These are phyloP conservation scores for Ischnura elegans DNA, from an alignment of 2,888 invertebrate species.

Conservation along the genomic window DNA sequence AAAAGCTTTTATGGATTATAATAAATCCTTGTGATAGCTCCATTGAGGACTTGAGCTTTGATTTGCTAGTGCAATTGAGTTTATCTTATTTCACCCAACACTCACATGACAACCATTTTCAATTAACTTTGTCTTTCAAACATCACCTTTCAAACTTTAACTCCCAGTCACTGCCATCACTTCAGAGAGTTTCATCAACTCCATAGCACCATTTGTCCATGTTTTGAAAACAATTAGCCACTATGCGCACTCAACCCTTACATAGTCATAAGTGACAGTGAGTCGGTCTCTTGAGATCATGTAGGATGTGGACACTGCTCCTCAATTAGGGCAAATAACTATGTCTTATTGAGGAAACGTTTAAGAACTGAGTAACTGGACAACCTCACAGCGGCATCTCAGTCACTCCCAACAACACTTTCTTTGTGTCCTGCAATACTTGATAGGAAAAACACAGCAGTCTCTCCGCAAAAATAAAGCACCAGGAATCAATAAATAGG, in stretches of 20 bases:
- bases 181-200: constrained; percentile 43
- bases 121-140: constrained; percentile 18
- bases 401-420: constrained; percentile 48
- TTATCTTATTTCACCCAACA: constrained; percentile 36
- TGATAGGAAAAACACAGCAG: constrained; percentile 66
- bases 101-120: constrained; percentile 6
- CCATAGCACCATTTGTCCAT: constrained; percentile 60
- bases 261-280: constrained; percentile 42
- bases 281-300: constrained; percentile 65
- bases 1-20: constrained; percentile 57
- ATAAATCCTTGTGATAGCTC: constrained; percentile 61
- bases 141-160: constrained; percentile 41
- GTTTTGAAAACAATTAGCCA: constrained; percentile 52
- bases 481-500: constrained; percentile 67
- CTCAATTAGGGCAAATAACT: constrained; percentile 32
- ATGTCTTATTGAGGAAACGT: constrained; percentile 32
- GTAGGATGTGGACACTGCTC: constrained; percentile 57
- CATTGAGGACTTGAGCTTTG: constrained; percentile 61
- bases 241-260: constrained; percentile 32
- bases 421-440: constrained; percentile 59
- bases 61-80: constrained; percentile 56
- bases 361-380: constrained; percentile 22
- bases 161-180: constrained; percentile 55
- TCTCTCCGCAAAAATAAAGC: constrained; percentile 65
- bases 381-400: constrained; percentile 23